A percentile compares a stretch with the other conserved stretches of the same genome.
These are phyloP conservation scores for Lycocerus yunnanus DNA, from an alignment of 2,888 invertebrate species.

Conservation along the genomic window DNA sequence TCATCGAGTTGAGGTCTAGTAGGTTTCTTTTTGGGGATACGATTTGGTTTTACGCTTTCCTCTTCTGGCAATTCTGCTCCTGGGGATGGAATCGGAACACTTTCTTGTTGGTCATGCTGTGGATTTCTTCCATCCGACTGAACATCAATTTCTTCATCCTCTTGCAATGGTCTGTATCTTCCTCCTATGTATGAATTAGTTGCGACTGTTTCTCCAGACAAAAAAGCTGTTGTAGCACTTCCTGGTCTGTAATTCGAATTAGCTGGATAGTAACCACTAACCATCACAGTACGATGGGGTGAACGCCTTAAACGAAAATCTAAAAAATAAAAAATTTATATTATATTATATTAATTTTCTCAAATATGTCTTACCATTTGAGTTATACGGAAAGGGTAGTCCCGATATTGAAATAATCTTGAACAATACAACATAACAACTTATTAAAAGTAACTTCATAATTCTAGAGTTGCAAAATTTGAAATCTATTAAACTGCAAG, in stretches of 20 bases:
- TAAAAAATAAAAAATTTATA: neutral
- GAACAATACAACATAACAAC: conserved; percentile 26
- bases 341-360: neutral
- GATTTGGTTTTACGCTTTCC: conserved; percentile 29
- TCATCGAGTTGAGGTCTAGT: conserved; percentile 49
- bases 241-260: conserved; percentile 40
- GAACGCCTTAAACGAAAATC: conserved; percentile 33
- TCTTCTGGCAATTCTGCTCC: conserved; percentile 37
- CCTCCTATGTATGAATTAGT: conserved; percentile 50
- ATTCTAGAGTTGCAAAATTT: conserved; percentile 9
- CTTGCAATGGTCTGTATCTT: conserved; percentile 18
- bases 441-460: conserved; percentile 28
- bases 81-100: conserved; percentile 10
- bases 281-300: conserved; percentile 49
- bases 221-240: conserved; percentile 53
- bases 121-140: conserved; percentile 21
- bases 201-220: conserved; percentile 51
- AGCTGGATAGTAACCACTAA: conserved; percentile 50
- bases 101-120: conserved; percentile 14
- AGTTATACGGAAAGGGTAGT: conserved; percentile 10
- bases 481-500: neutral
- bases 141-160: conserved; percentile 28
- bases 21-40: conserved; percentile 32
- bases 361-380: conserved; percentile 10
- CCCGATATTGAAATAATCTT: conserved; percentile 20